Percentiles rank a stretch among this genome's conserved stretches.
These are phyloP conservation scores for Riptortus pedestris DNA, from an alignment of 1,140 invertebrate species.

Conservation along the genomic window DNA sequence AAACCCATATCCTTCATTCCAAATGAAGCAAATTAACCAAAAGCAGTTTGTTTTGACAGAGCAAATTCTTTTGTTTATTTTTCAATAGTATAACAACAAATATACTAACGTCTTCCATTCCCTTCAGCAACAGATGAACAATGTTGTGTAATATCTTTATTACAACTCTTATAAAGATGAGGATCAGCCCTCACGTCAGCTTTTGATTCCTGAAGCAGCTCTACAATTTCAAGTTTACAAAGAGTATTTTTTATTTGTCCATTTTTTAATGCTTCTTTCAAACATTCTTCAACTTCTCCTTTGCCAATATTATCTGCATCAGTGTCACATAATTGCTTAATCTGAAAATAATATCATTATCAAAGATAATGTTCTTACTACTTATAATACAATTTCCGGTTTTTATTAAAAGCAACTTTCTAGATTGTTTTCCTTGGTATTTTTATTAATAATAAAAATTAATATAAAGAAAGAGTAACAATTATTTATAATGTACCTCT, in stretches of 20 bases:
- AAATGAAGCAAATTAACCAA: not conserved
- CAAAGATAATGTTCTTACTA: too few relatives aligned
- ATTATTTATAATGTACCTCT: slow-evolving; percentile 40
- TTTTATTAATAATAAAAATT: not conserved
- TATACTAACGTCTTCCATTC: slow-evolving; percentile 65
- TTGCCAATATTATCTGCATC: slow-evolving; percentile 48
- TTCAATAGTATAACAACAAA: too few relatives aligned
- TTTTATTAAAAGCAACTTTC: too few relatives aligned
- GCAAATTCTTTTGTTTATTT: too few relatives aligned
- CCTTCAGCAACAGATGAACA: slow-evolving; percentile 75
- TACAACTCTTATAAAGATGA: slow-evolving; percentile 62
- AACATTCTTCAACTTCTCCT: slow-evolving; percentile 68
- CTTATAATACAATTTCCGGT: too few relatives aligned
- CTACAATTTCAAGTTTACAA: slow-evolving; percentile 69
- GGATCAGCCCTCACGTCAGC: slow-evolving; percentile 78
- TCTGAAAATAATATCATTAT: slow-evolving; percentile 36
- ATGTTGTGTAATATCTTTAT: slow-evolving; percentile 67
- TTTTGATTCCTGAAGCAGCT: slow-evolving; percentile 64
- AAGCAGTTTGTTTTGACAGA: too few relatives aligned
- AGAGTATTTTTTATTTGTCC: slow-evolving; percentile 59
- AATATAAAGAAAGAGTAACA: not conserved
- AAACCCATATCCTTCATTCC: not conserved
- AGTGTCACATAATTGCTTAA: slow-evolving; percentile 39
- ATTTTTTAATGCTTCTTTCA: slow-evolving; percentile 66
- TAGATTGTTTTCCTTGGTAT: not conserved